Evolutionary conservation across 2,797 vertebrate species (phyloP).

Genomic region (Kryptopterus vitreolus): DNA sequence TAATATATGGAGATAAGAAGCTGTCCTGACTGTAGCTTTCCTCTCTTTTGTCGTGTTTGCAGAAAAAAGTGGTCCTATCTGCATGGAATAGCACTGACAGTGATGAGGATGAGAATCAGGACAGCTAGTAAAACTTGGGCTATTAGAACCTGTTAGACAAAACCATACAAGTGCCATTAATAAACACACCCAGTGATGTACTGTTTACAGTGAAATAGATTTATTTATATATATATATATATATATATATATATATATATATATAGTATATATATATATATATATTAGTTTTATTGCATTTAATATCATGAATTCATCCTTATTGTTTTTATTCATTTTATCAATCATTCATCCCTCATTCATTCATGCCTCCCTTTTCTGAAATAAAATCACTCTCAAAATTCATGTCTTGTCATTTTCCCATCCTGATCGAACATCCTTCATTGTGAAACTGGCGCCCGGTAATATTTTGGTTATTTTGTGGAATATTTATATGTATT

Average conservation of each 20-base stretch:
- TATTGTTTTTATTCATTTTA: slow-evolving; percentile 9
- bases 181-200: background rate
- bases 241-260: too few species aligned
- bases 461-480: background rate
- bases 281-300: background rate
- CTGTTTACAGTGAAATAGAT: background rate
- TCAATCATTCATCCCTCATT: background rate
- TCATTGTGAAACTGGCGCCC: background rate
- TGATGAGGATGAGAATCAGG: slow-evolving; percentile 77
- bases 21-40: slow-evolving; percentile 64
- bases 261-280: too few species aligned
- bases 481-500: background rate
- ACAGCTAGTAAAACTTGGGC: slow-evolving; percentile 67
- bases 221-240: too few species aligned
- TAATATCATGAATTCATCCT: background rate
- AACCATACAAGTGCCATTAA: background rate
- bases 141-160: slow-evolving; percentile 9
- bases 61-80: slow-evolving; percentile 83
- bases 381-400: slow-evolving; percentile 39
- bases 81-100: slow-evolving; percentile 77
- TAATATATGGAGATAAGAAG: background rate
- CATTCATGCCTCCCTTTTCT: background rate
- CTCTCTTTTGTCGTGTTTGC: slow-evolving; percentile 84
- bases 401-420: slow-evolving; percentile 41
- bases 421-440: background rate